phyloP scores from a whole-genome alignment of 2,888 invertebrate genomes.

The Spatulosminthurus flaviceps region DNA sequence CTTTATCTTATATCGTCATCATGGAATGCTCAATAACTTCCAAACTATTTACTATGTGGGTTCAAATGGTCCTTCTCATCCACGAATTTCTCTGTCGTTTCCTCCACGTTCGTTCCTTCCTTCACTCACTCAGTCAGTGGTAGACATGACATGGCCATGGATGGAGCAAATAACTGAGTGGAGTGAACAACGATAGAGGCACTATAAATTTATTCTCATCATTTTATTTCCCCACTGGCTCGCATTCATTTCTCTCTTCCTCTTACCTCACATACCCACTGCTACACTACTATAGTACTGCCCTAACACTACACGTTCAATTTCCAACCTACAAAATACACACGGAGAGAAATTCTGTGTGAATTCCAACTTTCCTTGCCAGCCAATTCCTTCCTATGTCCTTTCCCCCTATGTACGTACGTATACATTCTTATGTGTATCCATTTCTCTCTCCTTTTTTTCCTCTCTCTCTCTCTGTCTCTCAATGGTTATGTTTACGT shows the following conservation, averaged over 20 bases:
- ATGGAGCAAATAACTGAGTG: neutral
- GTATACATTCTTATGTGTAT: neutral
- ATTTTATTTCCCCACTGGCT: neutral
- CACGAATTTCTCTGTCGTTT: slow-evolving; percentile 7
- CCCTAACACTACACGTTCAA: too few species aligned
- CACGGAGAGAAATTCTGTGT: too few species aligned
- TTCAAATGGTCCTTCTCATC: slow-evolving; percentile 30
- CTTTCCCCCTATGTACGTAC: neutral
- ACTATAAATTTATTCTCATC: slow-evolving; percentile 14
- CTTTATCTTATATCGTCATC: slow-evolving; percentile 42
- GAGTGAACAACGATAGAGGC: neutral
- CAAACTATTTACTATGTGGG: slow-evolving; percentile 49
- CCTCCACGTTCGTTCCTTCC: slow-evolving; percentile 1
- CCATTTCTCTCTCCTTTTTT: too few species aligned
- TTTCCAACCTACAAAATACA: too few species aligned
- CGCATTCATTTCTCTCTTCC: neutral
- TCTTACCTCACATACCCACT: neutral
- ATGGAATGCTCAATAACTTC: slow-evolving; percentile 48
- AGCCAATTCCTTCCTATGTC: neutral
- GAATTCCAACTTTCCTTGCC: neutral
- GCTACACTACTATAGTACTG: too few species aligned
- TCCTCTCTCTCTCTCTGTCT: neutral
- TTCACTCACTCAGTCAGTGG: neutral
- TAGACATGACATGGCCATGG: neutral
- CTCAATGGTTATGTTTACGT: slow-evolving; percentile 6